These are phyloP conservation scores for Cottoperca gobio DNA, from an alignment of 2,797 vertebrate genomes.

Conservation along the genomic window DNA sequence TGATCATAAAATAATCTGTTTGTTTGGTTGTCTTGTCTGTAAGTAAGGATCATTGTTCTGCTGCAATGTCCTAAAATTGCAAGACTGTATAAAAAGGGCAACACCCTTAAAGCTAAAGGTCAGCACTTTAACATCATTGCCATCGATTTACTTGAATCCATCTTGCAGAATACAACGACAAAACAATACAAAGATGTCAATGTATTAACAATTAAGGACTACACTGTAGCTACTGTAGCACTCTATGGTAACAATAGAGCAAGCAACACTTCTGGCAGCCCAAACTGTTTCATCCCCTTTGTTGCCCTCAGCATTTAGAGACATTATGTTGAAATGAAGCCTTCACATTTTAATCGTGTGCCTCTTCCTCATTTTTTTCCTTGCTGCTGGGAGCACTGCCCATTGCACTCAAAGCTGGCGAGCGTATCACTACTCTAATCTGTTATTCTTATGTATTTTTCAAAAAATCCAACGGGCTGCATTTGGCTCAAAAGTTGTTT, in stretches of 20 bases:
- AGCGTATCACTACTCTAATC: conserved; percentile 39
- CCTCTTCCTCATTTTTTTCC: conserved; percentile 3
- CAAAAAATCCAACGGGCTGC: conserved; percentile 23
- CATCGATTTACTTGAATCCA: conserved; percentile 10
- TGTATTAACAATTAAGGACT: background rate
- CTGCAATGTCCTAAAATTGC: background rate
- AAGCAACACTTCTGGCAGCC: conserved; percentile 14
- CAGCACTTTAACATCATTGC: background rate
- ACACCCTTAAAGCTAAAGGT: background rate
- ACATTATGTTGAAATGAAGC: conserved; percentile 40
- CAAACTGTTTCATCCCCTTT: conserved; percentile 22
- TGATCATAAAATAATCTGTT: background rate
- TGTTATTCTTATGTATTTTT: conserved; percentile 39
- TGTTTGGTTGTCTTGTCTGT: background rate
- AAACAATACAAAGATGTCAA: background rate
- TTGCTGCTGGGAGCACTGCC: conserved; percentile 42
- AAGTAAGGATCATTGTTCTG: background rate
- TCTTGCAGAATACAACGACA: background rate
- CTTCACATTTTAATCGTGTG: conserved; percentile 44
- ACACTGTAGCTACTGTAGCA: conserved; percentile 1
- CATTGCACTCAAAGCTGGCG: conserved; percentile 44
- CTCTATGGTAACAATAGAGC: conserved; percentile 15
- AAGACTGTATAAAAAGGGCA: background rate
- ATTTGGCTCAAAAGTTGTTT: conserved; percentile 54
- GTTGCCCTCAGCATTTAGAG: conserved; percentile 38